Percentiles rank a stretch among this genome's conserved stretches.
Evolutionary conservation across 2,888 invertebrate genomes (phyloP).

Genomic region (Diaphora mendica): DNA sequence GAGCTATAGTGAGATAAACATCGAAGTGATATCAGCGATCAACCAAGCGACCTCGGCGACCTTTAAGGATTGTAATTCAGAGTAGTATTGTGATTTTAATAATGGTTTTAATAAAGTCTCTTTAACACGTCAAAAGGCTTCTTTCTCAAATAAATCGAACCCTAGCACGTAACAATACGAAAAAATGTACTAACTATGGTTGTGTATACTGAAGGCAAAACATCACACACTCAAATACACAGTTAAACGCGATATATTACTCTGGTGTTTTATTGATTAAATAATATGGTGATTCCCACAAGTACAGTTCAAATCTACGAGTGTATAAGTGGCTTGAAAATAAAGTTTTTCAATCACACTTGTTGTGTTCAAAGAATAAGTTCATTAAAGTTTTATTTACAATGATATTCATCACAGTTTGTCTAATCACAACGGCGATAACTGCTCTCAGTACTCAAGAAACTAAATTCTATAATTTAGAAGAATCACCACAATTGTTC

Average conservation of each 20-base stretch:
- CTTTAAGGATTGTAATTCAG: too few species aligned
- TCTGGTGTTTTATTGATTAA: neutral
- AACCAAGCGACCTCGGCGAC: too few species aligned
- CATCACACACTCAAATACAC: too few species aligned
- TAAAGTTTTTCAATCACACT: neutral
- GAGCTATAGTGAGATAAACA: too few species aligned
- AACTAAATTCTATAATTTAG: conserved; percentile 3
- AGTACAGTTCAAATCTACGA: neutral
- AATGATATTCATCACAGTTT: neutral
- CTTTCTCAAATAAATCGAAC: too few species aligned
- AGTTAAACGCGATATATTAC: neutral
- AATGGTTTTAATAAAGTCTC: too few species aligned
- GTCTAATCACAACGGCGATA: neutral
- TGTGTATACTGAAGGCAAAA: too few species aligned
- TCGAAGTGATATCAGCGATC: too few species aligned
- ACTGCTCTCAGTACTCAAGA: neutral
- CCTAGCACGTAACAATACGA: neutral
- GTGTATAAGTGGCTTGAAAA: neutral
- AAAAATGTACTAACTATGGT: too few species aligned
- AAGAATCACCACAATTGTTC: conserved; percentile 48
- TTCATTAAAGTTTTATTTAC: neutral
- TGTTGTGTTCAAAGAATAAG: neutral
- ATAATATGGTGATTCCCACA: neutral
- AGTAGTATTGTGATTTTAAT: too few species aligned
- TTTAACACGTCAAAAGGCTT: too few species aligned